These are phyloP conservation scores for Microctenopoma lineatum DNA, from an alignment of 2,797 vertebrate species.

Conservation along the genomic window DNA sequence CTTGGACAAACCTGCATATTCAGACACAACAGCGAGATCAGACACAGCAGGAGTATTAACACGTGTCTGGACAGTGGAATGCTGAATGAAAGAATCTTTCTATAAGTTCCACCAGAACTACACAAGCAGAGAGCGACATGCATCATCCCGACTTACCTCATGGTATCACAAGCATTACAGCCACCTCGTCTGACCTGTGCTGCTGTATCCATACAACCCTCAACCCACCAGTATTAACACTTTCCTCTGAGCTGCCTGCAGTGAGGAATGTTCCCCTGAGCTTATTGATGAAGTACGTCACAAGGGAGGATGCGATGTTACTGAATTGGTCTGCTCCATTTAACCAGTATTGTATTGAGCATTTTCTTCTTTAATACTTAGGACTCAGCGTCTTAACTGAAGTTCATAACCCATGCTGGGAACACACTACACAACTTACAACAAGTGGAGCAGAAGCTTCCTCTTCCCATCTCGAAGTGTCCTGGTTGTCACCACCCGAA, in stretches of 20 bases:
- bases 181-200: conserved; percentile 18
- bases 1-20: background rate
- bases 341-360: background rate
- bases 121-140: background rate
- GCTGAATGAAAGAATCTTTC: conserved; percentile 10
- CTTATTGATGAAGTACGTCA: background rate
- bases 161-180: conserved; percentile 4
- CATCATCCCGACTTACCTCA: conserved; percentile 43
- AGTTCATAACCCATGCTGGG: background rate
- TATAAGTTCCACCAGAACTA: background rate
- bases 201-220: conserved; percentile 27
- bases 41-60: background rate
- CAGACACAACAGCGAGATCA: background rate
- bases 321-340: background rate
- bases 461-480: background rate
- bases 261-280: background rate
- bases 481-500: background rate
- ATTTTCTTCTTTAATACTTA: too few species aligned
- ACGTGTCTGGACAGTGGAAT: background rate
- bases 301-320: background rate
- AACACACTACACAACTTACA: background rate
- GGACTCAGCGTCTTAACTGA: background rate
- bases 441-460: background rate
- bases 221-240: conserved; percentile 6
- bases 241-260: background rate